A percentile compares a stretch with the other conserved stretches of the same genome.
Conservation (phyloP, 2,888 invertebrate genomes). For the Sympetrum striolatum region DNA sequence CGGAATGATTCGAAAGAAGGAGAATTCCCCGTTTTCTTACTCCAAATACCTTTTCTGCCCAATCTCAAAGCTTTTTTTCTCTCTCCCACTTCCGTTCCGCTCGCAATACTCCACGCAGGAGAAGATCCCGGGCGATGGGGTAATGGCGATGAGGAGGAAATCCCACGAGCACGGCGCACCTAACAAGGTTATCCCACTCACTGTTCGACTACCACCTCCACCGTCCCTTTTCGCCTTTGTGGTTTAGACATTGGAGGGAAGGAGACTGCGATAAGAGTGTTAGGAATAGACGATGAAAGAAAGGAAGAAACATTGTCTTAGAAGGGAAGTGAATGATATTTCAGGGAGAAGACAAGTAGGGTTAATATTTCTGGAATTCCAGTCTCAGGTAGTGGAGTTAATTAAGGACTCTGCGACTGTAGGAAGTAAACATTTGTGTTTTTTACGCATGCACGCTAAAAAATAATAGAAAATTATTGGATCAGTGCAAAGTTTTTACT, state of each 20-base stretch:
- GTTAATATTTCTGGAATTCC: too few species aligned
- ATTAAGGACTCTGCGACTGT: too few species aligned
- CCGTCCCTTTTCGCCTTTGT: conserved; percentile 10
- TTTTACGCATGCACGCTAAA: too few species aligned
- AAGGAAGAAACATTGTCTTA: not conserved
- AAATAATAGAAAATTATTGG: too few species aligned
- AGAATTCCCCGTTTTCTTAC: not conserved
- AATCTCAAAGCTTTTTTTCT: not conserved
- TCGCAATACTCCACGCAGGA: not conserved
- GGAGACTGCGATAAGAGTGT: not conserved
- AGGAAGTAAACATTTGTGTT: too few species aligned
- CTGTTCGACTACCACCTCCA: not conserved
- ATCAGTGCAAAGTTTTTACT: too few species aligned
- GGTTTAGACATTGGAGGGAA: not conserved
- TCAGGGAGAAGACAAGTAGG: too few species aligned
- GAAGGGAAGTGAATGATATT: too few species aligned
- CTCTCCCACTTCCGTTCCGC: not conserved
- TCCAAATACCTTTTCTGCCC: not conserved
- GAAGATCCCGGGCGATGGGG: not conserved
- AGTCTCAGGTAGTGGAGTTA: too few species aligned
- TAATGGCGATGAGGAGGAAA: not conserved
- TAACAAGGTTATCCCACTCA: conserved; percentile 36
- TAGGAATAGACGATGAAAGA: not conserved
- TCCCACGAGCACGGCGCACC: conserved; percentile 10
- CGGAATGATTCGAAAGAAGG: not conserved